Evolutionary conservation across 1,140 invertebrate genomes (phyloP), one percentile per base, ranked within the genome.

Genomic region (Microvelia longipes): DNA sequence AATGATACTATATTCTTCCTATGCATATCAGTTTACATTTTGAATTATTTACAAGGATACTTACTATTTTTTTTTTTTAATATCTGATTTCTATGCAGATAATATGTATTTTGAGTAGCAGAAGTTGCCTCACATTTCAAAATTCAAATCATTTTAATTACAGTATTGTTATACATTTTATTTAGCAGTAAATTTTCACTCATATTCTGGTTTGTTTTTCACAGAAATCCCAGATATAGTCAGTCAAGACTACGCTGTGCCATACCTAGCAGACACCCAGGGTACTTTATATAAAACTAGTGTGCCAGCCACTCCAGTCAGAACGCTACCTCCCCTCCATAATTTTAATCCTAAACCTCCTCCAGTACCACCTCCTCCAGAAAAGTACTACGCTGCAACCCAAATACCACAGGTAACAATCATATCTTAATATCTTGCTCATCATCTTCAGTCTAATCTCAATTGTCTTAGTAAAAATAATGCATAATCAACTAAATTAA

Each of bases 331-430:
- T 73, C 80, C 83, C 68, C 76, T 83, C 71, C 82, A 86, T 76
- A 85, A 85, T 76, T 85, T 86, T 77, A 82, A 86, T 75, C 82
- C 85, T 73, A 83, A 85, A 80, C 85, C 86, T 67, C 85, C 85
- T 0, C 85, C 86, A 68, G 84, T 87, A 69, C 86, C 87, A 62
- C 87, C 86, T 35, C 88, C 87, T 29, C 85, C 88, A 69, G 87
- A 90, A 77, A 86, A 88, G 72, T 89, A 90, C 77, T 91, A 90
- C 77, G 86, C 87, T 66, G 85, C 87, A 68, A 85, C 83, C 26
- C 86, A 88, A 77, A 84, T 86, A 74, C 81, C 82, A 70, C 83
- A 85, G 82, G 85, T 86, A 78, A 14, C 2, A n/a, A n/a, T n/a
- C n/a, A n/a, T n/a, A n/a, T n/a, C n/a, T n/a, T n/a, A 15, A 66